Evolutionary conservation across 2,888 invertebrate genomes (phyloP).

Genomic region (Invenusta paracnida): DNA sequence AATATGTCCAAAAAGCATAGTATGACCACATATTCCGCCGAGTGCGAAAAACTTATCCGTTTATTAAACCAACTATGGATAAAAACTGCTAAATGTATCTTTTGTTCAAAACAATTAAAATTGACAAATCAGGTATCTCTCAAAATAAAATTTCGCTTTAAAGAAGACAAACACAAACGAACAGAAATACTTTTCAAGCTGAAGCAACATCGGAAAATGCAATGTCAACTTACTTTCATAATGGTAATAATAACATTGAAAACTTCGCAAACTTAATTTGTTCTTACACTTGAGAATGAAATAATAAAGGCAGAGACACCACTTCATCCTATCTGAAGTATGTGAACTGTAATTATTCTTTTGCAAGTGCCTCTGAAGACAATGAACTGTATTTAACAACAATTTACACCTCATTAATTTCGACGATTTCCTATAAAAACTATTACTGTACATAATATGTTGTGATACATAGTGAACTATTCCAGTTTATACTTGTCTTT

Average conservation of each 20-base stretch:
- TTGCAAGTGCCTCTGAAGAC: background rate
- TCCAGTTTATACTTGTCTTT: background rate
- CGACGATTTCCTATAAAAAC: background rate
- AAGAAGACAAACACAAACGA: background rate
- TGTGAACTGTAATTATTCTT: background rate
- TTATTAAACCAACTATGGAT: background rate
- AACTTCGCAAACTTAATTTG: background rate
- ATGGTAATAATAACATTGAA: background rate
- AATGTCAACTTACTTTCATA: background rate
- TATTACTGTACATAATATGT: background rate
- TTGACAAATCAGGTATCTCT: background rate
- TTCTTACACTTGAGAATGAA: background rate
- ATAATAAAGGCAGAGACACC: background rate
- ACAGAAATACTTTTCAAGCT: background rate
- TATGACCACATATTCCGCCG: background rate
- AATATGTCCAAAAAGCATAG: background rate
- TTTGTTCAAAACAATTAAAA: background rate
- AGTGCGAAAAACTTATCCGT: background rate
- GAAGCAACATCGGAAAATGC: background rate
- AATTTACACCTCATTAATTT: background rate
- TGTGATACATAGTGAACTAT: background rate
- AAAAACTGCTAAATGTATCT: background rate
- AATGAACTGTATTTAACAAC: background rate
- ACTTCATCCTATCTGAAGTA: background rate
- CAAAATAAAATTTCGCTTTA: background rate